These are phyloP conservation scores for Ophiodon elongatus DNA, from an alignment of 2,113 vertebrate species.

Conservation along the genomic window DNA sequence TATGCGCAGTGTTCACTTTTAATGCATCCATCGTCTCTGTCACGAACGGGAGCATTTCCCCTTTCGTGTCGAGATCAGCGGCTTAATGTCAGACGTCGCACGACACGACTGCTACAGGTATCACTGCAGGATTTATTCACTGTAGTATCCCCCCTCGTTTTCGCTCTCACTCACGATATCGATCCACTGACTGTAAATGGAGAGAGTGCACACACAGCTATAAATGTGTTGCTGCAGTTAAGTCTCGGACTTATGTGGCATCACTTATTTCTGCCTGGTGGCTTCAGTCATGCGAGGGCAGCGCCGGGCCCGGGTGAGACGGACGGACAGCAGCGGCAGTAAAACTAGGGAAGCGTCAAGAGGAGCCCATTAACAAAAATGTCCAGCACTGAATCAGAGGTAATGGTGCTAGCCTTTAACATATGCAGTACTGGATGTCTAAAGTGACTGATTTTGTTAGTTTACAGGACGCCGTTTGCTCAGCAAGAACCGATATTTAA, in stretches of 20 bases:
- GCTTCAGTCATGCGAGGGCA: constrained; percentile 52
- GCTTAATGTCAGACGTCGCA: constrained; percentile 48
- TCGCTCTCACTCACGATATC: constrained; percentile 47
- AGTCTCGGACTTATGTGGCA: constrained; percentile 18
- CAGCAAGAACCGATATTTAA: neutral
- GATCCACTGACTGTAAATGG: constrained; percentile 43
- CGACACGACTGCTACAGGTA: constrained; percentile 51
- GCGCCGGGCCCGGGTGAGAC: neutral
- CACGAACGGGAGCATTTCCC: constrained; percentile 25
- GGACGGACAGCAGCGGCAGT: constrained; percentile 20
- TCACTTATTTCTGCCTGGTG: constrained; percentile 32
- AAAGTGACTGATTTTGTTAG: constrained; percentile 8
- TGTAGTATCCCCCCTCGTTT: constrained; percentile 27
- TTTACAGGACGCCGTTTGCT: constrained; percentile 18
- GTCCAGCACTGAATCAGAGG: constrained; percentile 12
- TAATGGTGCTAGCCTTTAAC: neutral
- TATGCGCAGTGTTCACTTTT: constrained; percentile 10
- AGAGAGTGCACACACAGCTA: constrained; percentile 7
- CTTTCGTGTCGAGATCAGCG: constrained; percentile 61
- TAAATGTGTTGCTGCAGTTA: constrained; percentile 16
- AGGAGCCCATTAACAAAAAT: constrained; percentile 21
- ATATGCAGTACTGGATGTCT: neutral
- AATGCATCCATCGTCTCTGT: constrained; percentile 45
- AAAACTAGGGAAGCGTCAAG: constrained; percentile 16
- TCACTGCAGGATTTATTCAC: constrained; percentile 52